Evolutionary conservation across 92 coral and sea anemone species (phyloP), one percentile per base, ranked within the genome.

Genomic region (Zoanthus sociatus): DNA sequence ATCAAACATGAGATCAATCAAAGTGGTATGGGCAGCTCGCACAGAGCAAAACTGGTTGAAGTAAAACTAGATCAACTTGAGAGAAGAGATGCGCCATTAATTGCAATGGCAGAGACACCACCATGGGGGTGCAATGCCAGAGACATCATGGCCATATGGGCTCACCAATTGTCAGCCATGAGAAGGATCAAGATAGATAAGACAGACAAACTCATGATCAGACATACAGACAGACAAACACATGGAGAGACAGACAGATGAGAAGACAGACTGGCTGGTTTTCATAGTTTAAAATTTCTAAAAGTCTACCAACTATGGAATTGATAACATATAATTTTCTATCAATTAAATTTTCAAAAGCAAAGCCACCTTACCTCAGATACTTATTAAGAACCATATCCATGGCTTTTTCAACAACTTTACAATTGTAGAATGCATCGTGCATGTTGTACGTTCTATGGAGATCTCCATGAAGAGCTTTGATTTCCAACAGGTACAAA

Each of bases 371-470:
- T 3, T 90, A 93, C 98, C 98, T 96, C 37, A 96, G 88, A 55
- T 93, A 92, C 78, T 93, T 92, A 63, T 87, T 93, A 0, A 94
- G 89, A 5, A 94, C 93, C 98, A 96, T 93, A 44, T 93, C 92
- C 72, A 92, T 51, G 7, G 98, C 90, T 81, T 96, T 96, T 87
- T 91, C 95, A 7, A 96, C 87, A 14, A 96, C 98, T 73, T 90
- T 88, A 51, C 91, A 91, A 71, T 94, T 96, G 88, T 96, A 96
- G 2, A 96, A 77, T 17, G 96, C 98, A 90, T 96, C 98, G 66
- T 96, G 96, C 94, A 96, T 92, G 88, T 96, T 96, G 90, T 93
- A 93, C 7, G 98, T 92, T 45, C 98, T 73, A 56, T 96, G 98
- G 4, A 94, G 89, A 69, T 96, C 98, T 18, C 95, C 94, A 90